Conservation (phyloP, 1,140 invertebrate species). For the Epicauta chinensis region DNA sequence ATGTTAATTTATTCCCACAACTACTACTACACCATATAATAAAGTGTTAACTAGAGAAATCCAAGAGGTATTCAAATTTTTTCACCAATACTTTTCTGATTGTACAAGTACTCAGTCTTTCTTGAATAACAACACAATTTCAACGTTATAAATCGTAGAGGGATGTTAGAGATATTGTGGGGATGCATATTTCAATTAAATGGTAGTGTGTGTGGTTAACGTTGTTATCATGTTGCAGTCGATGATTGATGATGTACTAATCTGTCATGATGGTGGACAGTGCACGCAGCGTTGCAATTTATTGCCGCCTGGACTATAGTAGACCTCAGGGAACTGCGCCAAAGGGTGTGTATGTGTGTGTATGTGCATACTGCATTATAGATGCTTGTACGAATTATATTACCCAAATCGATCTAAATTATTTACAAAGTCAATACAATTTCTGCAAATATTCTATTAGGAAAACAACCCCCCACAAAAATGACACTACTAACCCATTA, state of each 20-base stretch:
- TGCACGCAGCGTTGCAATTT: conserved; percentile 36
- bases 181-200: conserved; percentile 37
- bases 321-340: conserved; percentile 17
- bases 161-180: no score
- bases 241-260: conserved; percentile 43
- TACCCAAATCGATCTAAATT: no score
- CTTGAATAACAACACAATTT: no score
- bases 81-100: no score
- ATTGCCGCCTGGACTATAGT: conserved; percentile 27
- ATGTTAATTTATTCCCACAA: conserved; percentile 25
- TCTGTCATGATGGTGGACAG: conserved; percentile 40
- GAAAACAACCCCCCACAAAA: no score
- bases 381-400: conserved; percentile 2
- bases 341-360: not conserved
- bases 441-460: no score
- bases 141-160: no score
- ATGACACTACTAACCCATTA: no score
- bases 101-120: no score
- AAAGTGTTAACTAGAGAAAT: no score
- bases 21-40: not conserved
- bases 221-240: conserved; percentile 27
- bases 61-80: no score
- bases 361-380: conserved; percentile 11
- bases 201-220: conserved; percentile 15
- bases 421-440: no score